Conservation (phyloP, 2,797 vertebrate genomes). For the Sebastes vulpes region DNA sequence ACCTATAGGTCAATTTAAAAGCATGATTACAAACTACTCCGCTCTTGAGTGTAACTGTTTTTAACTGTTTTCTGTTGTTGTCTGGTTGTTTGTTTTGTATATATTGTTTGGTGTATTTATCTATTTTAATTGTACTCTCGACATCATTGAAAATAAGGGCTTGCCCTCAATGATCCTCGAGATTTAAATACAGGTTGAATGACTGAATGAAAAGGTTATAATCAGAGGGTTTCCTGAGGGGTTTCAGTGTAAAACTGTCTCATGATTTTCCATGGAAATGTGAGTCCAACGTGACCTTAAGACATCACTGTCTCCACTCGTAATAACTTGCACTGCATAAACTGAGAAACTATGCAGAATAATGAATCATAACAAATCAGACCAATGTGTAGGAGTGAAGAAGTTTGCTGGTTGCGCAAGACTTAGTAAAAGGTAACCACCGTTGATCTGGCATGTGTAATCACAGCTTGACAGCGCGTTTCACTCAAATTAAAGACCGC, state of each 20-base stretch:
- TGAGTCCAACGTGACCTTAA: neutral
- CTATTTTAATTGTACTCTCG: neutral
- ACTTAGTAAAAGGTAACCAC: conserved; percentile 19
- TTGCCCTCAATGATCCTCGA: neutral
- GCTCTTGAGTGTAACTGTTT: neutral
- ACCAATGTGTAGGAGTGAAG: neutral
- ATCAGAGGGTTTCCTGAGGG: neutral
- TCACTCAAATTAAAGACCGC: conserved; percentile 42
- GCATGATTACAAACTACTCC: neutral
- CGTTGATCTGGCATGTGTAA: neutral
- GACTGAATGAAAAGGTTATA: neutral
- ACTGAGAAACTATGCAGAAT: neutral
- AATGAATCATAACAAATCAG: neutral
- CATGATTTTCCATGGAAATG: neutral
- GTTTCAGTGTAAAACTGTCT: neutral
- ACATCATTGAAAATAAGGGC: neutral
- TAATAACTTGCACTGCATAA: neutral
- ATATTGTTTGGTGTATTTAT: neutral
- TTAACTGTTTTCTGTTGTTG: neutral
- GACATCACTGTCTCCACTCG: neutral
- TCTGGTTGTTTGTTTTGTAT: neutral
- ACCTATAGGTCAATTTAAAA: neutral
- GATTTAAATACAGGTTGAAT: neutral
- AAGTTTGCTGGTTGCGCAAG: conserved; percentile 16
- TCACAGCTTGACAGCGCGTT: conserved; percentile 8